These are phyloP conservation scores for Andrena praecox DNA, from an alignment of 2,888 invertebrate genomes.

Conservation along the genomic window DNA sequence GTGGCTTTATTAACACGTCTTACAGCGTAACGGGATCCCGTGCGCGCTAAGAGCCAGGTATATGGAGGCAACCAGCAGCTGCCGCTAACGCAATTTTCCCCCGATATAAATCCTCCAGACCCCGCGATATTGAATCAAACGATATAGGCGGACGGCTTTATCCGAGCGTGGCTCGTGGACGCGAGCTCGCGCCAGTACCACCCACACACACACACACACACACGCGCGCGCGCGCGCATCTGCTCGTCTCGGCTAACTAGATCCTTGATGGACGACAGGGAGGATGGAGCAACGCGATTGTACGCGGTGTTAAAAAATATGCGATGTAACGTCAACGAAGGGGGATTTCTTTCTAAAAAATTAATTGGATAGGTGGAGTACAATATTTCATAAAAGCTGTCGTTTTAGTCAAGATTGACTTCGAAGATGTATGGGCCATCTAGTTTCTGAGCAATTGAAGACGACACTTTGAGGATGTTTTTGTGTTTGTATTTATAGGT, in stretches of 20 bases:
- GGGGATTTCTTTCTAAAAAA: background rate
- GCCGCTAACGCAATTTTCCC: constrained; percentile 81
- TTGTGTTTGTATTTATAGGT: too few relatives aligned
- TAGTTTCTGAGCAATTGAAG: too few relatives aligned
- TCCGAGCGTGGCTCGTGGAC: constrained; percentile 51
- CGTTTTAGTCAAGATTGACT: too few relatives aligned
- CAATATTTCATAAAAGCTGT: too few relatives aligned
- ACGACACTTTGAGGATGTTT: too few relatives aligned
- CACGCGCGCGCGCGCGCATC: background rate
- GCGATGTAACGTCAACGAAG: background rate
- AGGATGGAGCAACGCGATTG: constrained; percentile 42
- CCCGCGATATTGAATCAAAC: constrained; percentile 79
- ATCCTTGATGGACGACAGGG: constrained; percentile 67
- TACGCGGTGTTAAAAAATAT: constrained; percentile 6
- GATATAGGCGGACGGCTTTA: constrained; percentile 70
- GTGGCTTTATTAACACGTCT: constrained; percentile 78
- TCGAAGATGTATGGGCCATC: too few relatives aligned
- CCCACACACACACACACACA: background rate
- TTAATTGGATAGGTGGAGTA: background rate
- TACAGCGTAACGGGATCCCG: constrained; percentile 71
- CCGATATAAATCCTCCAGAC: constrained; percentile 77
- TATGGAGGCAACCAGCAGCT: constrained; percentile 74
- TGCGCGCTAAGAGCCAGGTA: constrained; percentile 73
- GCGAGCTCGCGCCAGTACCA: constrained; percentile 15
- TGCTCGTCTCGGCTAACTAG: constrained; percentile 63